Percentiles rank a stretch among this genome's conserved stretches.
Conservation (phyloP, 2,797 vertebrate genomes). For the Cuniculus paca region DNA sequence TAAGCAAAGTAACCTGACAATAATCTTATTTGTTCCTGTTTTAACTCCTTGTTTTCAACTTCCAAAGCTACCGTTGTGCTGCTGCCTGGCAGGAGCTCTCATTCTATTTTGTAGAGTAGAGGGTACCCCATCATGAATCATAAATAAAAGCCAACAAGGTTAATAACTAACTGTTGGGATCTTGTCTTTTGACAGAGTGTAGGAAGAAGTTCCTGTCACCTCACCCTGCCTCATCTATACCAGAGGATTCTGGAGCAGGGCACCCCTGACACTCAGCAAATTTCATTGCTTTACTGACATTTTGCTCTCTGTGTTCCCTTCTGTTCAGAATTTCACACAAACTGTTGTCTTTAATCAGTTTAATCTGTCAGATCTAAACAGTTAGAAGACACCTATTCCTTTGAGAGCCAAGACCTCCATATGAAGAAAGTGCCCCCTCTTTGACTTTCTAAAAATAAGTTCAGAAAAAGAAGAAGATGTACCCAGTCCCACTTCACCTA, state of each 20-base stretch:
- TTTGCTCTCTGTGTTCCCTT: neutral
- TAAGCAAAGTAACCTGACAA: neutral
- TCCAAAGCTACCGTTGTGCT: neutral
- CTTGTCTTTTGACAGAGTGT: neutral
- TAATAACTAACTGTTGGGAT: neutral
- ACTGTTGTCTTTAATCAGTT: neutral
- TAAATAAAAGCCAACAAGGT: neutral
- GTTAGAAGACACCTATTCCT: neutral
- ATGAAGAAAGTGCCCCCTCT: neutral
- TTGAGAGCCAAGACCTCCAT: neutral
- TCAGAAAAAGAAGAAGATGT: neutral
- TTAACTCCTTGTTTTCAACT: neutral
- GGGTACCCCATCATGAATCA: neutral
- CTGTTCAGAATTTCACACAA: neutral
- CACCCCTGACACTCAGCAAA: neutral
- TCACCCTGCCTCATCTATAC: neutral
- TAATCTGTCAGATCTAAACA: neutral
- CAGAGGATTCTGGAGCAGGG: neutral
- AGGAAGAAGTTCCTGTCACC: neutral
- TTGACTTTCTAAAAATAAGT: constrained; percentile 9
- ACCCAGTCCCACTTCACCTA: neutral
- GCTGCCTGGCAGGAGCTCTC: neutral
- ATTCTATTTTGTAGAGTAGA: neutral
- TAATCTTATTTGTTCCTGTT: neutral
- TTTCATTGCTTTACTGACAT: neutral